Evolutionary conservation across 1,140 invertebrate species (phyloP), one percentile per base, ranked within the genome.

Genomic region (Apis florea): DNA sequence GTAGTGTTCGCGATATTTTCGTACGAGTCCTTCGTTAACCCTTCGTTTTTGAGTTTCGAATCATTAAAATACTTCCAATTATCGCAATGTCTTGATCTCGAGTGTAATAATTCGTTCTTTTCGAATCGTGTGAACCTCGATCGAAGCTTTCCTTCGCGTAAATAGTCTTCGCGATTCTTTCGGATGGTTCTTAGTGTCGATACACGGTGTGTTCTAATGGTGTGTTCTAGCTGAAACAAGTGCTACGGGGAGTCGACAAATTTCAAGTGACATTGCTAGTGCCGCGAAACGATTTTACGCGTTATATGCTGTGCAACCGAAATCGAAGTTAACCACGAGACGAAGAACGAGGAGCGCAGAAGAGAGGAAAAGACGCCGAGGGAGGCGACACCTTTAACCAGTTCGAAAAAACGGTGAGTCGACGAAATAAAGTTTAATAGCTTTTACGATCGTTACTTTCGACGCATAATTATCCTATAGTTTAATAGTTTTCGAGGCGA

Each of bases 351-450:
- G 6, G 5, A 17, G 4, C 6, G 26, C 0, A 12, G 70, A 0
- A 73, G n/a, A 51, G 76, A 69, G n/a, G n/a, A n/a, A n/a, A 82
- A 64, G 70, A 71, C 31, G 68, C 8, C 26, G n/a, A 56, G 75
- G 64, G 80, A 80, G 70, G 56, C n/a, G 76, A 86, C 77, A 58
- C 69, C 68, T 76, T 84, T 75, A 70, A 74, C 64, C 69, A 83
- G 84, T 68, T 86, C 84, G 82, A 69, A 79, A 82, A 86, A 87
- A 89, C 79, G 85, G 85, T 88, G 81, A 87, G 87, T 89, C 80
- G 78, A 83, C 80, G 59, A 75, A 79, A 86, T 86, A 85, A 87
- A 87, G 79, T 88, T 86, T 86, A 86, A 83, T 82, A 71, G 83
- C 75, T 78, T 70, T 26, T 83, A 40, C 66, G 26, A 21, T 24